Evolutionary conservation across 2,113 vertebrate genomes (phyloP).

Genomic region (Archilochus colubris): DNA sequence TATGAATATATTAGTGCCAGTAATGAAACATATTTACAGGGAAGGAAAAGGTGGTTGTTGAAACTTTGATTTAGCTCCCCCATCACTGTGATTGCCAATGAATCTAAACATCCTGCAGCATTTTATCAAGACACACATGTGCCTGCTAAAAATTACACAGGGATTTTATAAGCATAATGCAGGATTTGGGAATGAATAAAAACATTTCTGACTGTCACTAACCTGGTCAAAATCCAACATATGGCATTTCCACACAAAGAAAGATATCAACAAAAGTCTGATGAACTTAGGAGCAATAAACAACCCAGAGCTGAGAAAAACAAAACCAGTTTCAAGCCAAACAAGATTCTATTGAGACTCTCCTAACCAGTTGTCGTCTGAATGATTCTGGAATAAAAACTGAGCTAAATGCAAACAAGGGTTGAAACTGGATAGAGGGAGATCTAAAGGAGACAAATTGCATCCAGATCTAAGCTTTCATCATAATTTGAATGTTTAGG

Average conservation of each 20-base stretch:
- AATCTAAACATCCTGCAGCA: background rate
- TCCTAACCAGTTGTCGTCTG: background rate
- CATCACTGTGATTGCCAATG: background rate
- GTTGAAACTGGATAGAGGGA: background rate
- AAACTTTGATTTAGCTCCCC: background rate
- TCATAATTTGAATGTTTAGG: background rate
- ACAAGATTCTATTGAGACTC: background rate
- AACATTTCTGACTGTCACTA: background rate
- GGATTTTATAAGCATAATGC: background rate
- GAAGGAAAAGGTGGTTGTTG: background rate
- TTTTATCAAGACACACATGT: background rate
- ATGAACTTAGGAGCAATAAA: background rate
- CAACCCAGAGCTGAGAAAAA: background rate
- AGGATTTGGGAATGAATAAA: background rate
- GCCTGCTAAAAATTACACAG: background rate
- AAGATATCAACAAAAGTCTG: background rate
- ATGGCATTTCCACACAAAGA: background rate
- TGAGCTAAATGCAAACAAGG: background rate
- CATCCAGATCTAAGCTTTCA: background rate
- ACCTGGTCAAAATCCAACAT: background rate
- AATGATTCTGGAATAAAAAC: background rate
- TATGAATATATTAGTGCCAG: conserved; percentile 22
- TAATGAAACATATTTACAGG: background rate
- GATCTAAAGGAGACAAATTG: background rate
- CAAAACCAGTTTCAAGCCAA: background rate